Base-by-base conservation (phyloP, 30 jellyfish, hydroid and myxozoan genomes). In the Aurelia aurita complex sp. Pacific region DNA sequence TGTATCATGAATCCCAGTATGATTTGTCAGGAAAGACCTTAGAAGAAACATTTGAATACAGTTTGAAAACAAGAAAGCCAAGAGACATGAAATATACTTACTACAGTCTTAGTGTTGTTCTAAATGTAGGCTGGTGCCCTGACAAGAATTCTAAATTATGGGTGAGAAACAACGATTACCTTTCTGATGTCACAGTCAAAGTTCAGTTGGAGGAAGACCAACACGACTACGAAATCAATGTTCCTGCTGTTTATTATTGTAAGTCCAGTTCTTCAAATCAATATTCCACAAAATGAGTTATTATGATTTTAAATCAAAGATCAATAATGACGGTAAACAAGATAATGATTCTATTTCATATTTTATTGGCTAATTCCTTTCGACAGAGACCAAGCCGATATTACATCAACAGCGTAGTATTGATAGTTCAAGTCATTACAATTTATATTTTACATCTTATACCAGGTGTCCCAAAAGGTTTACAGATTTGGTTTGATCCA, bases 101-200 rank as follows among this genome's bases (percentile, higher is more conserved):
- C 57, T 91, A 36, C 70, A 67, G 64, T 29, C 67, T 91, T 13
- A 40, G 82, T 23, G 92, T 76, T 16, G 96, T 91, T 23, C 78
- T 91, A 61, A 91, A 91, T 38, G 64, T 79, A 10, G 96, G 96
- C 29, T 91, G 97, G 97, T 91, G 97, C 70, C 84, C 97, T 1
- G 69, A 67, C 2, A 86, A 74, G 15, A 64, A 61, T 5, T 42
- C 86, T 5, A 43, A 67, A 14, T 50, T 74, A 17, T 91, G 97
- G 97, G 54, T 91, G 33, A 69, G 96, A 67, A 74, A 85, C 63
- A 68, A 92, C 29, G 97, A 91, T 55, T 91, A 74, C 18, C 84
- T 84, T 23, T 85, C 90, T 34, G 90, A 33, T 3, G 19, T 75
- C 10, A 62, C 76, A 8, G 55, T 74, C 69, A 61, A 36, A 57